Base-by-base conservation (phyloP, 2,888 invertebrate species). In the Orthonychiurus folsomi region DNA sequence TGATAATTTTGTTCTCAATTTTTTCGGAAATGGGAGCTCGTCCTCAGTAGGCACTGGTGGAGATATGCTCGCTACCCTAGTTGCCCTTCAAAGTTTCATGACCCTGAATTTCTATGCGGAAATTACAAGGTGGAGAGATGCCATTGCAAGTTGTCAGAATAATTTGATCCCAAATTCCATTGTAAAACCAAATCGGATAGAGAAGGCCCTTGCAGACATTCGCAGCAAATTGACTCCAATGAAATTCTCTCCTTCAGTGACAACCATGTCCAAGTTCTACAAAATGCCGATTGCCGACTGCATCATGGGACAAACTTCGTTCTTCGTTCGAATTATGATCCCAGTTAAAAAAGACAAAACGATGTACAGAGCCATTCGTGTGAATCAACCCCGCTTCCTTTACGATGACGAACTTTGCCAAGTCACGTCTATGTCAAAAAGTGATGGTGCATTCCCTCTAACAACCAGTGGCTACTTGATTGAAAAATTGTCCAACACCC, bases 261-360 rank as follows among this genome's bases (percentile, higher is more conserved):
- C 58, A n/a, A 59, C 63, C 15, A 59, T 68, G 28, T 26, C 63
- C 3, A 64, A 66, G 50, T 50, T 69, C 20, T 67, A 66, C 25
- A 64, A 66, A 56, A 27, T 68, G 58, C 67, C 66, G 1, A 63
- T 69, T 27, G 63, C 68, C 1, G 69, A 69, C 21, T 69, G 69
- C 23, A 65, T 69, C 26, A 63, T 64, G 59, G 62, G 63, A 1
- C 37, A 28, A 12, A 61, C 53, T 2, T 59, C 47, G 27, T 48
- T 69, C 3, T 52, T 66, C 12, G 69, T 69, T 5, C 59, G 65
- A 50, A 59, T 69, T 26, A 62, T 69, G 1, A 59, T 69, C 2
- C 69, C 69, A 1, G 63, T 69, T 1, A 54, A 61, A 47, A 57
- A 57, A 50, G 47, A 59, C 12, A 58, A 56, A 1, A 27, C 18